Percentiles rank a stretch among this genome's conserved stretches.
Conservation (phyloP, 2,888 invertebrate species). For the Oxyteleia sp. region DNA sequence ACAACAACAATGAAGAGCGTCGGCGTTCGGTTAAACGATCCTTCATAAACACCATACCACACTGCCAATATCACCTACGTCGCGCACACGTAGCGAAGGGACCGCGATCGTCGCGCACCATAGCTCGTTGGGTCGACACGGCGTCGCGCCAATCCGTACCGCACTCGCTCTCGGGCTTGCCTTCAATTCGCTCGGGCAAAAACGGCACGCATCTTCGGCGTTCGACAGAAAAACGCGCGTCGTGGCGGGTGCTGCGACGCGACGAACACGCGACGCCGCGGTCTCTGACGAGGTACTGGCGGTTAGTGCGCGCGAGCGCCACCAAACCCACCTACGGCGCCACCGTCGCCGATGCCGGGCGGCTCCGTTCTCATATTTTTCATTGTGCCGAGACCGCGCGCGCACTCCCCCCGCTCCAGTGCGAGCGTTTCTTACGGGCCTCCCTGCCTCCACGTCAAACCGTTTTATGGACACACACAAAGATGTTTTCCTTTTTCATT, state of each 20-base stretch:
- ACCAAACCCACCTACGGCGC: conserved; percentile 51
- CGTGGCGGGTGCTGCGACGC: conserved; percentile 1
- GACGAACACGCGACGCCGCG: conserved; percentile 62
- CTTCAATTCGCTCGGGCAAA: too few species aligned
- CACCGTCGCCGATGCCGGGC: conserved; percentile 62
- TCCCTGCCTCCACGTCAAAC: conserved; percentile 28
- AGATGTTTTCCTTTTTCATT: conserved; percentile 35
- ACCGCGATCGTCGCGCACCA: conserved; percentile 55
- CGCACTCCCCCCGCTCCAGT: conserved; percentile 31
- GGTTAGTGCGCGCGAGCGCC: conserved; percentile 50
- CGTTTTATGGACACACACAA: conserved; percentile 37
- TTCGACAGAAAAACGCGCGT: neutral
- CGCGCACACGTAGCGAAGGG: conserved; percentile 49
- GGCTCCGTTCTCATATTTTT: conserved; percentile 62
- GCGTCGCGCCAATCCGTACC: conserved; percentile 6
- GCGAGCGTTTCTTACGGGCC: conserved; percentile 38
- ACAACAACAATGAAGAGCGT: conserved; percentile 43
- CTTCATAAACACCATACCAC: conserved; percentile 71
- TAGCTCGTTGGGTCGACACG: conserved; percentile 18
- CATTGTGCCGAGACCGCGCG: conserved; percentile 57
- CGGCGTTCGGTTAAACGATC: conserved; percentile 48
- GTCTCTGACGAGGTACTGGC: conserved; percentile 62
- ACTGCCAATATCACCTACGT: conserved; percentile 70
- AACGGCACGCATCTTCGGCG: conserved; percentile 26
- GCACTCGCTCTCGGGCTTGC: conserved; percentile 11